Percentiles rank a stretch among this genome's conserved stretches.
Conservation (phyloP, 2,113 vertebrate species). For the Tylochromis polylepis region DNA sequence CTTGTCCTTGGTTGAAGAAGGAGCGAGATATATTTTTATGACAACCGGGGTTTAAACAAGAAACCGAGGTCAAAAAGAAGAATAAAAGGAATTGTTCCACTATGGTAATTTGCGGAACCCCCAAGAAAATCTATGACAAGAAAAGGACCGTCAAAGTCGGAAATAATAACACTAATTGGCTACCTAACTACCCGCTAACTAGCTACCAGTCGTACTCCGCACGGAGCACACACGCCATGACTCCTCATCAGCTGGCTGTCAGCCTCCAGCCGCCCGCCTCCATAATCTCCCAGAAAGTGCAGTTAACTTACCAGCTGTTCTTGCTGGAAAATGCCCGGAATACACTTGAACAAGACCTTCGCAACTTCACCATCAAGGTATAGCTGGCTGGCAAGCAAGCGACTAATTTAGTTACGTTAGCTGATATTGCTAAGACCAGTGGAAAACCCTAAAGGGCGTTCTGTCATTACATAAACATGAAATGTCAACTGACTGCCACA, state of each 20-base stretch:
- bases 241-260: background rate
- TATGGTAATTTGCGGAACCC: background rate
- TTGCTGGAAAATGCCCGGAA: conserved; percentile 42
- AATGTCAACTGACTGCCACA: background rate
- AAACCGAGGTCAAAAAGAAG: background rate
- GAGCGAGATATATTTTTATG: background rate
- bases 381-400: background rate
- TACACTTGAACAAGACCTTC: conserved; percentile 41
- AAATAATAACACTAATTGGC: background rate
- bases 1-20: background rate
- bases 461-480: background rate
- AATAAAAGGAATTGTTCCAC: background rate
- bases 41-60: background rate
- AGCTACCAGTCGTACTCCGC: background rate
- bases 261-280: rapidly evolving
- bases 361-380: conserved; percentile 46
- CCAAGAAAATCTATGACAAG: background rate
- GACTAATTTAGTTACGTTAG: background rate
- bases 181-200: background rate
- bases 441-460: background rate
- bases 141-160: background rate
- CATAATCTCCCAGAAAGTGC: background rate
- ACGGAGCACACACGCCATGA: background rate
- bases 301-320: conserved; percentile 33
- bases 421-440: background rate